Percentiles rank a stretch among this genome's conserved stretches.
phyloP scores from a whole-genome alignment of 2,888 invertebrate species.

The Synanthedon formicaeformis region DNA sequence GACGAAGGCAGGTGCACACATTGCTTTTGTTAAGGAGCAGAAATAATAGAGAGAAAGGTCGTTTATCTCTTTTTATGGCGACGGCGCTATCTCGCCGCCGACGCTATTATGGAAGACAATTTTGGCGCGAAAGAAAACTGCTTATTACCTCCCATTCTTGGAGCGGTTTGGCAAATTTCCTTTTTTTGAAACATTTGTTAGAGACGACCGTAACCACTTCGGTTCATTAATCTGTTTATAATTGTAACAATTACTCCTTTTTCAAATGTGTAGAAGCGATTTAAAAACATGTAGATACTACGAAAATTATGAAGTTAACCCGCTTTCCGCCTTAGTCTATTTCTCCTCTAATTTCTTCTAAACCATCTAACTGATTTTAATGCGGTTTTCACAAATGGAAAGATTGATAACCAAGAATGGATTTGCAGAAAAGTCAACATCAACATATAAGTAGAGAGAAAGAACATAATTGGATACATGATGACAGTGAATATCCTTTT shows the following conservation, averaged over 20 bases:
- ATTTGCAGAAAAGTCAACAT: too few species aligned
- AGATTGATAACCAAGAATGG: too few species aligned
- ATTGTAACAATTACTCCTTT: background rate
- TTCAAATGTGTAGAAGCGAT: background rate
- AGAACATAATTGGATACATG: too few species aligned
- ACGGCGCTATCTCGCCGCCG: slow-evolving; percentile 61
- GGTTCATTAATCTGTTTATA: background rate
- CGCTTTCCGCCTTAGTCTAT: too few species aligned
- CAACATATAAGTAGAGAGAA: too few species aligned
- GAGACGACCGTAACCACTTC: background rate
- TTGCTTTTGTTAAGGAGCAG: slow-evolving; percentile 68
- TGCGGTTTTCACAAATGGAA: too few species aligned
- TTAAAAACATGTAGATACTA: too few species aligned
- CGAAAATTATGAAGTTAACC: too few species aligned
- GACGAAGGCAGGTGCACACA: slow-evolving; percentile 64
- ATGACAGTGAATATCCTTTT: too few species aligned
- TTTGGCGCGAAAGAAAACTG: slow-evolving; percentile 71
- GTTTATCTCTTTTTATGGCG: slow-evolving; percentile 71
- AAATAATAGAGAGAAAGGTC: slow-evolving; percentile 70
- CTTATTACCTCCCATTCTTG: slow-evolving; percentile 68
- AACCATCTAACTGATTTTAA: too few species aligned
- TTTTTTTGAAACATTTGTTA: slow-evolving; percentile 15
- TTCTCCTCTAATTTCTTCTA: too few species aligned
- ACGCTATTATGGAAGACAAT: slow-evolving; percentile 69
- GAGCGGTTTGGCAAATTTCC: slow-evolving; percentile 40